Conservation (phyloP, 2,797 vertebrate genomes). For the Rallus crepitans region DNA sequence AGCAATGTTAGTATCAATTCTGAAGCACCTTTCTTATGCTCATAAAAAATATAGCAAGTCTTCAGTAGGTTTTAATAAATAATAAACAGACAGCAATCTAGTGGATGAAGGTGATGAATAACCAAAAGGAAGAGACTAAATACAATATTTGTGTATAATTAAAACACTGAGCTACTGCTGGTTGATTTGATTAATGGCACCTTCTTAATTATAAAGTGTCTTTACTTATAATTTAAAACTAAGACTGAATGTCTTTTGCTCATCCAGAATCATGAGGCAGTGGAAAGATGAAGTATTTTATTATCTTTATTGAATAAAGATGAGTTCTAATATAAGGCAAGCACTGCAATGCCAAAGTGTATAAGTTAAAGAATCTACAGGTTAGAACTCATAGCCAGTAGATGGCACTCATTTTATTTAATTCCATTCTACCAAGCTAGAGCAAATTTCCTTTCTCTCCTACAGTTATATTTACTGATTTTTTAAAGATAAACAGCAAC, state of each 20-base stretch:
- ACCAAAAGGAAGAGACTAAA: constrained; percentile 64
- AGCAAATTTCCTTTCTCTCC: neutral
- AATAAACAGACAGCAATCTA: constrained; percentile 70
- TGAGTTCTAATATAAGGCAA: constrained; percentile 32
- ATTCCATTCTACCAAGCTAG: neutral
- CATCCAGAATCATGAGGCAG: constrained; percentile 50
- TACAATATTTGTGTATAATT: constrained; percentile 75
- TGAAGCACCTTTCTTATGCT: constrained; percentile 57
- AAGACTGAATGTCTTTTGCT: constrained; percentile 23
- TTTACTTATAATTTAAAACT: constrained; percentile 71
- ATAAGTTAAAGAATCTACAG: constrained; percentile 7
- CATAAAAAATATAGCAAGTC: constrained; percentile 68
- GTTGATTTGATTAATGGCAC: constrained; percentile 73
- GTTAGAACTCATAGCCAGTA: constrained; percentile 52
- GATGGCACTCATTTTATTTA: constrained; percentile 73
- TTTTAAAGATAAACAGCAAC: neutral
- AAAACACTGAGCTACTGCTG: constrained; percentile 65
- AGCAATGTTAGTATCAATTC: constrained; percentile 59
- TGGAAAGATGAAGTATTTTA: constrained; percentile 55
- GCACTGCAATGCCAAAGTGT: constrained; percentile 23
- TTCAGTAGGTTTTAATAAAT: constrained; percentile 69
- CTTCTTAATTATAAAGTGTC: constrained; percentile 72
- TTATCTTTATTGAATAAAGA: constrained; percentile 63
- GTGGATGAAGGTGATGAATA: constrained; percentile 70
- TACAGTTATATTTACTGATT: neutral